Percentiles rank a stretch among this genome's conserved stretches.
Conservation (phyloP, 2,797 vertebrate species). For the Danio jaintianensis region DNA sequence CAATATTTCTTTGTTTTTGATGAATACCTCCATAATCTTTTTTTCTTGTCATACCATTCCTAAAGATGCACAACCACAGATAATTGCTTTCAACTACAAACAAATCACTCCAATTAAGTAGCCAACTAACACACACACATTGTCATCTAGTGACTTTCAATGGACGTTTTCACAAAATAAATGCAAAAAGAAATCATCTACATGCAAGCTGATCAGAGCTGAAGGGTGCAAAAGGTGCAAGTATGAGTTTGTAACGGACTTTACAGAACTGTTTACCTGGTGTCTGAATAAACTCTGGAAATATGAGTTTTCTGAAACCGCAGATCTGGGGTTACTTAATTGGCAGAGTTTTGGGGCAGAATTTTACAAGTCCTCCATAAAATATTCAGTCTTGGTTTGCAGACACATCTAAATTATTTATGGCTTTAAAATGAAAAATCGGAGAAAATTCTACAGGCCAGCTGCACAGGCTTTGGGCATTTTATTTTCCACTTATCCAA, state of each 20-base stretch:
- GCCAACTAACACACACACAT: too few relatives aligned
- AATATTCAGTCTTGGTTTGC: conserved; percentile 64
- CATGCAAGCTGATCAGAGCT: neutral
- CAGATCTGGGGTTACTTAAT: conserved; percentile 53
- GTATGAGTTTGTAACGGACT: neutral
- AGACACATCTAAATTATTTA: conserved; percentile 62
- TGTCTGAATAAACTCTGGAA: neutral
- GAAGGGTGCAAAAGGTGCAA: neutral
- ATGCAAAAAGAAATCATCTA: neutral
- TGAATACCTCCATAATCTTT: neutral
- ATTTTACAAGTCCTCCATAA: conserved; percentile 54
- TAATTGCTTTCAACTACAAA: conserved; percentile 38
- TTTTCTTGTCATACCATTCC: conserved; percentile 20
- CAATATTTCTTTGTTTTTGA: neutral
- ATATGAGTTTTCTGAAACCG: conserved; percentile 20
- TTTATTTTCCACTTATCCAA: conserved; percentile 57
- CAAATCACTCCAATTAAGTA: conserved; percentile 32
- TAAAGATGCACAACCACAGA: conserved; percentile 23
- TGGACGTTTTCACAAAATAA: conserved; percentile 7
- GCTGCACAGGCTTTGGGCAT: conserved; percentile 38
- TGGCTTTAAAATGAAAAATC: conserved; percentile 62
- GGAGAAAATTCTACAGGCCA: conserved; percentile 48
- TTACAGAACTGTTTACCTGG: neutral
- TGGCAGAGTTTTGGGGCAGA: conserved; percentile 51
- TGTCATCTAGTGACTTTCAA: conserved; percentile 12